Conservation (phyloP, 2,113 vertebrate genomes). For the Saguinus imperator region DNA sequence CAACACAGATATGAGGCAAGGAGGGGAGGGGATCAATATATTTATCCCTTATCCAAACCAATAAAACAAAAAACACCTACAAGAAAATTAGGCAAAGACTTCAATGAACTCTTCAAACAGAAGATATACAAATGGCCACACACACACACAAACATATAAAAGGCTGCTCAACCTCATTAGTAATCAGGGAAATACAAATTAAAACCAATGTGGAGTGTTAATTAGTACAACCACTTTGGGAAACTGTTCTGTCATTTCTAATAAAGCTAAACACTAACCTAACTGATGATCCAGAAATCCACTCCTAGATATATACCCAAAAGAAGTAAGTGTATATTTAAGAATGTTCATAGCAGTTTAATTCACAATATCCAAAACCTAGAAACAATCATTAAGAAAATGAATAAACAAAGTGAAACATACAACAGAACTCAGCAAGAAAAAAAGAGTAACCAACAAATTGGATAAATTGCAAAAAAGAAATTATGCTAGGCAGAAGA, state of each 20-base stretch:
- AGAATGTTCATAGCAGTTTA: constrained; percentile 21
- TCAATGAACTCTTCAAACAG: background rate
- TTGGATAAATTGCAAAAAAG: background rate
- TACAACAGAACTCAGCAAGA: constrained; percentile 9
- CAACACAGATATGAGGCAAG: background rate
- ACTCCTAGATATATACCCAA: background rate
- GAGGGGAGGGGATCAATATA: background rate
- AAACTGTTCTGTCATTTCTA: constrained; percentile 43
- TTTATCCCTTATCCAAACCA: background rate
- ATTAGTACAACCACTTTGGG: constrained; percentile 35
- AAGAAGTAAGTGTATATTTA: background rate
- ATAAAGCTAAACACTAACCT: background rate
- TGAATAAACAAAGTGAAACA: background rate
- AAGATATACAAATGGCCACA: background rate
- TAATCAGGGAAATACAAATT: constrained; percentile 17
- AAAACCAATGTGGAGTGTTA: constrained; percentile 37
- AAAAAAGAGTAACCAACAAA: constrained; percentile 25
- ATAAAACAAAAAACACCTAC: background rate
- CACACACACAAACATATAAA: background rate
- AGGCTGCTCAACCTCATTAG: background rate
- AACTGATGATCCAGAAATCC: constrained; percentile 20
- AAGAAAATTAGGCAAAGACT: background rate
- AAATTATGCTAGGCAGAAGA: background rate
- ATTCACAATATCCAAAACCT: background rate
- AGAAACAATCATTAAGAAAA: constrained; percentile 14